Evolutionary conservation across 2,113 vertebrate genomes (phyloP).

Genomic region (Tachuris rubrigastra): DNA sequence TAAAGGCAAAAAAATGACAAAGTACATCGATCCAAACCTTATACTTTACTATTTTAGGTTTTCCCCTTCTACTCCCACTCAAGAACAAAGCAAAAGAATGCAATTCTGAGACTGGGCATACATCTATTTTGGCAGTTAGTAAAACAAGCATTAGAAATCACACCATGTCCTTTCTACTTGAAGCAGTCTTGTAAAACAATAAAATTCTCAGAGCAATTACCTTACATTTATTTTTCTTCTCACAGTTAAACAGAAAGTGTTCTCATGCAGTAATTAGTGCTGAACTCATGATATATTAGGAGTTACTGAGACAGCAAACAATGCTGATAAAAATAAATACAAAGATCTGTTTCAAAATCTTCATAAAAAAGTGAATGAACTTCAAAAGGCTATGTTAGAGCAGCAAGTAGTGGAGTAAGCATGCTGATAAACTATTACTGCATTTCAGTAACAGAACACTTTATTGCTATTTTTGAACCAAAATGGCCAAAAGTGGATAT

Average conservation of each 20-base stretch:
- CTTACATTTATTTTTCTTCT: conserved; percentile 72
- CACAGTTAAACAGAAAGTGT: conserved; percentile 63
- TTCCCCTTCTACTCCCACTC: background rate
- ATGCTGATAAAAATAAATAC: conserved; percentile 62
- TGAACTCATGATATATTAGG: conserved; percentile 60
- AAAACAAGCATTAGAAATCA: conserved; percentile 62
- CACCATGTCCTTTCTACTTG: conserved; percentile 58
- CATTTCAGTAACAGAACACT: background rate
- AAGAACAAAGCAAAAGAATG: conserved; percentile 26
- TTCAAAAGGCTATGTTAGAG: background rate
- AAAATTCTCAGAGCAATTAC: conserved; percentile 66
- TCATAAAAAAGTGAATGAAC: no score
- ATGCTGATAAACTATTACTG: background rate
- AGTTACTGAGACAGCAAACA: conserved; percentile 64
- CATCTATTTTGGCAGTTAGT: conserved; percentile 44
- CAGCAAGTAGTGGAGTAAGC: background rate
- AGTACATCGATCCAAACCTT: conserved; percentile 15
- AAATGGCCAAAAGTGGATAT: background rate
- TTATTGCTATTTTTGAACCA: background rate
- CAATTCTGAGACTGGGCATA: background rate
- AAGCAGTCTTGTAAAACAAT: conserved; percentile 64
- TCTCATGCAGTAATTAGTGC: conserved; percentile 59
- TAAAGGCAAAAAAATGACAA: conserved; percentile 32
- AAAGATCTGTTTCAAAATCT: conserved; percentile 26
- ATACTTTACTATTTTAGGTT: conserved; percentile 37